Percentiles rank a stretch among this genome's conserved stretches.
Conservation (phyloP, 2,888 invertebrate genomes). For the Thymelicus acteon region DNA sequence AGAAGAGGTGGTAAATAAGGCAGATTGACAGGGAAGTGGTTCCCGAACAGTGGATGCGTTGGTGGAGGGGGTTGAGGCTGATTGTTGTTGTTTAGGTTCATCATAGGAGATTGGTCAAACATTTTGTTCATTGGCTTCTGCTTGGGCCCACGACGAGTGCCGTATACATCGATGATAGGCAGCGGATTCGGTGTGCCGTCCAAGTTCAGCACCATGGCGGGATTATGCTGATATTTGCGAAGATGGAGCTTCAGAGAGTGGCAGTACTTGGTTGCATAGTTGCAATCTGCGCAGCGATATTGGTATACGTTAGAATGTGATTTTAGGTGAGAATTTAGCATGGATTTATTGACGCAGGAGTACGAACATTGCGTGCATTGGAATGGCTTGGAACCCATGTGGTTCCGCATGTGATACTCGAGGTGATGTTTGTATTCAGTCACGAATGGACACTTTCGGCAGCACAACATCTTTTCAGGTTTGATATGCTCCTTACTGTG, state of each 20-base stretch:
- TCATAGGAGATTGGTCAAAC: conserved; percentile 65
- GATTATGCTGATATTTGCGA: conserved; percentile 95
- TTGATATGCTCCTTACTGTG: conserved; percentile 97
- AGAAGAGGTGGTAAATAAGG: conserved; percentile 78
- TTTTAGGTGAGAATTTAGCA: conserved; percentile 99
- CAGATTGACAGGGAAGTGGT: conserved; percentile 75
- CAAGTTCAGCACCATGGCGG: conserved; percentile 94
- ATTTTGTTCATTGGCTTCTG: conserved; percentile 76
- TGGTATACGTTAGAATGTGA: conserved; percentile 97
- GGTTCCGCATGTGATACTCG: conserved; percentile 98
- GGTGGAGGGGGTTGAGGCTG: conserved; percentile 61
- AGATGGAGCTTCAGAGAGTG: conserved; percentile 98
- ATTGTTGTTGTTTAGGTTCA: conserved; percentile 51
- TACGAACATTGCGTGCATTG: conserved; percentile 95
- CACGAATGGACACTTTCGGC: conserved; percentile 97
- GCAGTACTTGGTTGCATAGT: conserved; percentile 98
- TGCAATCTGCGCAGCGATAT: conserved; percentile 96
- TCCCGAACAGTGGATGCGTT: conserved; percentile 72
- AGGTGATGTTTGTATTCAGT: conserved; percentile 99
- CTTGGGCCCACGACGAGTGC: conserved; percentile 94
- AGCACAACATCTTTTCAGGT: conserved; percentile 94
- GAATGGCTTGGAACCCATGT: conserved; percentile 97
- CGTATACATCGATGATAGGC: conserved; percentile 95
- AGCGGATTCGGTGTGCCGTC: conserved; percentile 95
- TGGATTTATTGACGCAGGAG: conserved; percentile 98